Evolutionary conservation across 2,113 vertebrate genomes (phyloP).

Genomic region (Pungitius pungitius): DNA sequence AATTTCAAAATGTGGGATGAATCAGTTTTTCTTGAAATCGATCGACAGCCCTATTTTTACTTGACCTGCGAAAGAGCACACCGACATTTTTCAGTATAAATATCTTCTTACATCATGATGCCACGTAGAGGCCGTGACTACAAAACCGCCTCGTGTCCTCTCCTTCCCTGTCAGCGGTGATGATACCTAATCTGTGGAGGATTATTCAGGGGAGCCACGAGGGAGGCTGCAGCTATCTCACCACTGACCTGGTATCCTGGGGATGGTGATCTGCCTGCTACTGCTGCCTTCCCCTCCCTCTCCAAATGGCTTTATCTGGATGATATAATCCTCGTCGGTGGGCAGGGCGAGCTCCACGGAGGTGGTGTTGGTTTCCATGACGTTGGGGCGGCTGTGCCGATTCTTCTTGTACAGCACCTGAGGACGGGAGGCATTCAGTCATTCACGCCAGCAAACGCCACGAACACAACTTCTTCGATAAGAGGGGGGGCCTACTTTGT

Average conservation of each 20-base stretch:
- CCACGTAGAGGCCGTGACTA: constrained; percentile 33
- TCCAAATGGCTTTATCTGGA: constrained; percentile 94
- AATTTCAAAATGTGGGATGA: too few species aligned
- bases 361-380: constrained; percentile 95
- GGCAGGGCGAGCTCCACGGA: constrained; percentile 94
- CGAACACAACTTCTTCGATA: constrained; percentile 31
- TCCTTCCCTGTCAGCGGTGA: constrained; percentile 22
- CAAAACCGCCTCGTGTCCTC: constrained; percentile 21
- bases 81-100: constrained; percentile 14
- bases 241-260: constrained; percentile 84
- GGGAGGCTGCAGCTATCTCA: constrained; percentile 51
- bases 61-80: not conserved
- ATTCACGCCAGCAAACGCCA: not conserved
- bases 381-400: constrained; percentile 86
- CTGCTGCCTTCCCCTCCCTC: constrained; percentile 97
- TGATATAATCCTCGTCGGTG: constrained; percentile 92
- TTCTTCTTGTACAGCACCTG: constrained; percentile 95
- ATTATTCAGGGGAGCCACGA: constrained; percentile 33
- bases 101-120: constrained; percentile 10
- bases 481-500: constrained; percentile 86
- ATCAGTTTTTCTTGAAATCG: too few species aligned
- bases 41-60: not conserved
- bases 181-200: constrained; percentile 41
- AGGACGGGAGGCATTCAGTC: not conserved
- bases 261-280: constrained; percentile 94